Evolutionary conservation across 2,888 invertebrate genomes (phyloP).

Genomic region (Scaptomyza reducta): DNA sequence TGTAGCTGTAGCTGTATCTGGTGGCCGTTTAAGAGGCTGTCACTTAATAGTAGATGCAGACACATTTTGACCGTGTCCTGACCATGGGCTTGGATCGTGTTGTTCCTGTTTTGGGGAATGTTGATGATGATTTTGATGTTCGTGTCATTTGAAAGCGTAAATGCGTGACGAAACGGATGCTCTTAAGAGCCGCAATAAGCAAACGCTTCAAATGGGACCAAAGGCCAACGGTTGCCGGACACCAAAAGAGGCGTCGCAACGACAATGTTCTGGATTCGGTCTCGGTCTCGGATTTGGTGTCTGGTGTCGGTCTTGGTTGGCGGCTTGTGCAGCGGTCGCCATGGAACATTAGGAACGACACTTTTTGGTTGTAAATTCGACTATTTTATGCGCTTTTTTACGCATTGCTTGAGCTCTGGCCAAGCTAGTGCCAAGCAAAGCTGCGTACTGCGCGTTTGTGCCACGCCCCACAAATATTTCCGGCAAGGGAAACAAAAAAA

Average conservation of each 20-base stretch:
- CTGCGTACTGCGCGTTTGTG: constrained; percentile 16
- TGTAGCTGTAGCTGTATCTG: constrained; percentile 48
- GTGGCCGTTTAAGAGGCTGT: constrained; percentile 31
- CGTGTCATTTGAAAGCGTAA: constrained; percentile 72
- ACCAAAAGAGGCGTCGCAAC: constrained; percentile 25
- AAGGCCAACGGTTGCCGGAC: constrained; percentile 35
- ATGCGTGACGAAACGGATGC: constrained; percentile 76
- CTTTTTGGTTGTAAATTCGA: constrained; percentile 67
- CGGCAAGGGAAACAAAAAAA: constrained; percentile 23
- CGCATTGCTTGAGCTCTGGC: constrained; percentile 50
- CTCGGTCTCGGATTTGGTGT: neutral
- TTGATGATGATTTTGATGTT: constrained; percentile 77
- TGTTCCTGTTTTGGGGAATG: constrained; percentile 57
- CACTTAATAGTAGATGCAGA: constrained; percentile 39
- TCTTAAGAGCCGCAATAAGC: constrained; percentile 72
- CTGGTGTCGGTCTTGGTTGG: constrained; percentile 49
- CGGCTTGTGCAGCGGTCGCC: constrained; percentile 51
- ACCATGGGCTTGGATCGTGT: constrained; percentile 16
- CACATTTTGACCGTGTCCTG: constrained; percentile 28
- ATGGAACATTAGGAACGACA: constrained; percentile 72
- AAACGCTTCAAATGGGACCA: constrained; percentile 69
- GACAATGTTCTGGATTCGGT: constrained; percentile 12
- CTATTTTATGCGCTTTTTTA: constrained; percentile 72
- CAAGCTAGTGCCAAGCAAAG: constrained; percentile 21
- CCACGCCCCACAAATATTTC: constrained; percentile 66